Evolutionary conservation across 2,888 invertebrate species (phyloP).

Genomic region (Chydorus sphaericus): DNA sequence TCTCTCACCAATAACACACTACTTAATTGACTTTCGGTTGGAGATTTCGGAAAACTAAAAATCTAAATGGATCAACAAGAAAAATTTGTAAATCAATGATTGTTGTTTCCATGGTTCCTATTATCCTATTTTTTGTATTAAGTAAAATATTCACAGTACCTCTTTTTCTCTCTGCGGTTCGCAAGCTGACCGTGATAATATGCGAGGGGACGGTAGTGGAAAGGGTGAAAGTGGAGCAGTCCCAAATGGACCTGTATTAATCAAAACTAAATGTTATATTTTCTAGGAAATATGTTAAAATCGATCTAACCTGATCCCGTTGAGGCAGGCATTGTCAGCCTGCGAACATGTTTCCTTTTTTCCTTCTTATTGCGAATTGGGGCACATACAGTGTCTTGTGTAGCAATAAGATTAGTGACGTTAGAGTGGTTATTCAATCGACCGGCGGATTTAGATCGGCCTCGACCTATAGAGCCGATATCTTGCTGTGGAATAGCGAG

Average conservation of each 20-base stretch:
- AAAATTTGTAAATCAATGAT: neutral
- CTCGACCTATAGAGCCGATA: no score
- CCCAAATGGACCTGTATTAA: neutral
- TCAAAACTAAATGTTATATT: constrained; percentile 21
- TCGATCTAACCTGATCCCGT: constrained; percentile 25
- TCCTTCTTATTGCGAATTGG: constrained; percentile 2
- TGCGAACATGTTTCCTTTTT: constrained; percentile 2
- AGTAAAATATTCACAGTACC: constrained; percentile 22
- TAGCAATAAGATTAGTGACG: no score
- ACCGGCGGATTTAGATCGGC: constrained; percentile 2
- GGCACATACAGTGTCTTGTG: no score
- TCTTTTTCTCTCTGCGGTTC: constrained; percentile 38
- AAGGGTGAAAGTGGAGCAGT: constrained; percentile 29
- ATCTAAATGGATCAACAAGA: constrained; percentile 15
- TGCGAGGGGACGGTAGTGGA: constrained; percentile 20
- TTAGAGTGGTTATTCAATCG: neutral
- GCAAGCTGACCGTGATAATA: constrained; percentile 34
- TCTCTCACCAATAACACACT: constrained; percentile 41
- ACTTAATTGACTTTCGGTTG: constrained; percentile 41
- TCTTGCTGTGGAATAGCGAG: constrained; percentile 8
- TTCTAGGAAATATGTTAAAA: constrained; percentile 20
- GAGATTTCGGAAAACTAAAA: constrained; percentile 37
- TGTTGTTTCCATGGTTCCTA: constrained; percentile 16
- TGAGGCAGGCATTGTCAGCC: constrained; percentile 2
- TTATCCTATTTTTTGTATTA: no score